phyloP scores from a whole-genome alignment of 2,888 invertebrate species.

The Venusia cambrica region DNA sequence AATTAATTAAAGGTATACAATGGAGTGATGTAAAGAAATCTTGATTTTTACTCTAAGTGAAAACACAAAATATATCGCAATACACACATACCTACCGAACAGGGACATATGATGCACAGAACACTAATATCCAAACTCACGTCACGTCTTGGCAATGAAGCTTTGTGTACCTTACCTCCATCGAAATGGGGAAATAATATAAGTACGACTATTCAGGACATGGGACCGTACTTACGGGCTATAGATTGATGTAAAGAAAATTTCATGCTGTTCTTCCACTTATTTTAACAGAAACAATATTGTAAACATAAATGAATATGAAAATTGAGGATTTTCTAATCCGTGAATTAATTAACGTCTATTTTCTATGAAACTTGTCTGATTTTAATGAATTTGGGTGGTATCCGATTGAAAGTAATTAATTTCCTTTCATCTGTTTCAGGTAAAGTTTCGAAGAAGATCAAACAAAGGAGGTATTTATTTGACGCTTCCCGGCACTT shows the following conservation, averaged over 20 bases:
- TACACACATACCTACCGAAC: too few species aligned
- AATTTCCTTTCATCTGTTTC: constrained; percentile 30
- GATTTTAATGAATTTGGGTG: constrained; percentile 21
- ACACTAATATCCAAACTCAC: too few species aligned
- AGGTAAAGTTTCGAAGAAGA: constrained; percentile 21
- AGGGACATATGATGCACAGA: too few species aligned
- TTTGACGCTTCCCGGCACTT: too few species aligned
- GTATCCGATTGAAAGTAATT: constrained; percentile 25
- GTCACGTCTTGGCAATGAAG: constrained; percentile 10
- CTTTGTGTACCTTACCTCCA: constrained; percentile 4
- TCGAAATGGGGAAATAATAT: constrained; percentile 9
- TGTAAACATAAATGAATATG: too few species aligned
- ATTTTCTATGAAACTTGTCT: constrained; percentile 23
- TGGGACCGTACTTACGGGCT: constrained; percentile 11
- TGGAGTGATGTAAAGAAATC: too few species aligned
- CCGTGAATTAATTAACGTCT: constrained; percentile 23
- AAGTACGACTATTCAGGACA: constrained; percentile 6
- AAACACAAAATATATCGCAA: too few species aligned
- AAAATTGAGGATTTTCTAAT: too few species aligned
- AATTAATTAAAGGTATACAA: too few species aligned
- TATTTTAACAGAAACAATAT: too few species aligned
- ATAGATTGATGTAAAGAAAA: constrained; percentile 5
- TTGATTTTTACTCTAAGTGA: too few species aligned
- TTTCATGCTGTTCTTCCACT: constrained; percentile 3
- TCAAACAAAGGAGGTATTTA: constrained; percentile 19